Evolutionary conservation across 2,888 invertebrate genomes (phyloP), one percentile per base, ranked within the genome.

Genomic region (Hofmannophila pseudospretella): DNA sequence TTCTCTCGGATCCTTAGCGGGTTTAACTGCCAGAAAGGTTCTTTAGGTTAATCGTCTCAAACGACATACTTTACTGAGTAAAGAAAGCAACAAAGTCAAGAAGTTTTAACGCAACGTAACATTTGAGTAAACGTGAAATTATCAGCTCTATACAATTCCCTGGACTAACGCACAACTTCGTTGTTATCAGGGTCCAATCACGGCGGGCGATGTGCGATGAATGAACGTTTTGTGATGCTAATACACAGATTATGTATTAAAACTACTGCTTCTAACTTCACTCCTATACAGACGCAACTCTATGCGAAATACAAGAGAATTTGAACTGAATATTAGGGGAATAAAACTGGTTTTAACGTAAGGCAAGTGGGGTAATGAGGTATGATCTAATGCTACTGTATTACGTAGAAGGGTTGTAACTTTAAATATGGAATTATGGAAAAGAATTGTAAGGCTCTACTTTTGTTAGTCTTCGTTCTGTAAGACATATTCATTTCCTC

Each of bases 171-270:
- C 45, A 41, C 56, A 59, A 49, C 61, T 51, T 59, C 44, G 37
- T 56, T 53, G 49, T 74, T 77, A 72, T 79, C 78, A 67, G 44
- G 11, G 45, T 49, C 53, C 69, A 64, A 80, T 80, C 80, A 68
- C 51, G 54, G 49, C 57, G 58, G 42, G 58, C 65, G 77, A 79
- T 77, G 72, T 71, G 61, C 63, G 84, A 84, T 82, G 82, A 84
- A 85, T 79, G 78, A 73, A 80, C 67, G 77, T 76, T 82, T 82
- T 84, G 81, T 81, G 76, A 81, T 82, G 80, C 59, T 67, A 72
- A 75, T 73, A 57, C 56, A 41, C 38, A 47, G 50, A 50, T 52
- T 52, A 50, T 44, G 42, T 35, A 45, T 49, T 55, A 56, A 58
- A 63, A 60, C 61, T 63, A 61, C 58, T 54, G 38, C 34, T 14